Conservation (phyloP, 2,888 invertebrate species). For the Drosophila borealis region DNA sequence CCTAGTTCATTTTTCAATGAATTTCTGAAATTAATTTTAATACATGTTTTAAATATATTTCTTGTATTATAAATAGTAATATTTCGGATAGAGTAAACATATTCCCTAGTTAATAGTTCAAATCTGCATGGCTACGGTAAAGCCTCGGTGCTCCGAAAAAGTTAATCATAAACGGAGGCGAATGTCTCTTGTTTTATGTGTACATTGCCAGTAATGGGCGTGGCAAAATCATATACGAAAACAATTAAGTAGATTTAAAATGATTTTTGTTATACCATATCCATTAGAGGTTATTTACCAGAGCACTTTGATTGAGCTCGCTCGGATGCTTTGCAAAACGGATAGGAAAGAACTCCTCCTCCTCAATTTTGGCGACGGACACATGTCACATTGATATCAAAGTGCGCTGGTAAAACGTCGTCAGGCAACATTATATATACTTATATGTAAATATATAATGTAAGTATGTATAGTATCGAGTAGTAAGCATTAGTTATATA, state of each 20-base stretch:
- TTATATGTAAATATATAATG: neutral
- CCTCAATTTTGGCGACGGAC: neutral
- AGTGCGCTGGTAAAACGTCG: conserved; percentile 21
- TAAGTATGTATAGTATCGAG: neutral
- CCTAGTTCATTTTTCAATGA: too few relatives aligned
- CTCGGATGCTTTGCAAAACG: neutral
- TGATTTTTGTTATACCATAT: neutral
- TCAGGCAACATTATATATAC: neutral
- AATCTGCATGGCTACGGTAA: conserved; percentile 22
- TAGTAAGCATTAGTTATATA: neutral
- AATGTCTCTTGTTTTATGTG: neutral
- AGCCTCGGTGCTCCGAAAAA: conserved; percentile 14
- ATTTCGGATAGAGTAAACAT: neutral
- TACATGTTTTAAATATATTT: neutral
- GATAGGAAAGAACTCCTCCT: neutral
- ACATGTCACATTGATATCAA: conserved; percentile 7
- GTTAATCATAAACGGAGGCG: neutral
- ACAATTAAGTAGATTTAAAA: neutral
- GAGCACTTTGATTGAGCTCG: conserved; percentile 18
- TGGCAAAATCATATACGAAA: neutral
- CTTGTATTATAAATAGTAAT: neutral
- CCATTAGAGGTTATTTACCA: conserved; percentile 6
- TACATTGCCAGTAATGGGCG: neutral
- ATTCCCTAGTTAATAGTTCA: neutral
- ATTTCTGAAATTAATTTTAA: too few relatives aligned